Evolutionary conservation across 1,140 invertebrate species (phyloP).

Genomic region (Cepaea nemoralis): DNA sequence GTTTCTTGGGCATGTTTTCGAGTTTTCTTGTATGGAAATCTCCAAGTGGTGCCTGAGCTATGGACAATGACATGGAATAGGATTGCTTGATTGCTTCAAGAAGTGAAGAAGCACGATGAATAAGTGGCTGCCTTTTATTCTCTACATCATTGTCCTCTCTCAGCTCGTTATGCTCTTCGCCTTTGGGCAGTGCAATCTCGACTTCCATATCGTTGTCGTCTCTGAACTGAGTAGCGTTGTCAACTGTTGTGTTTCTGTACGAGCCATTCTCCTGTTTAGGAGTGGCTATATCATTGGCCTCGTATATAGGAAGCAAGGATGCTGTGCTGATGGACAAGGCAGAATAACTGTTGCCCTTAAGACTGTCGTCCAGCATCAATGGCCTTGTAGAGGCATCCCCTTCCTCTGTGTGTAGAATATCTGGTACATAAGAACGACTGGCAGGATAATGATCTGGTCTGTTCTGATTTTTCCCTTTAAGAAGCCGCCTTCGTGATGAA

Average conservation of each 20-base stretch:
- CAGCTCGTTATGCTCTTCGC: background rate
- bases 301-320: background rate
- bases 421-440: background rate
- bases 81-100: background rate
- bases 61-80: background rate
- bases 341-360: background rate
- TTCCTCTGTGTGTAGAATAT: slow-evolving; percentile 28
- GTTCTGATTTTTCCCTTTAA: background rate
- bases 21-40: slow-evolving; percentile 4
- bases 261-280: background rate
- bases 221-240: background rate
- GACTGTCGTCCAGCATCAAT: slow-evolving; percentile 9
- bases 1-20: background rate
- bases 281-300: background rate
- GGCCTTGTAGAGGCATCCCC: slow-evolving; percentile 6
- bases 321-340: background rate
- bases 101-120: background rate
- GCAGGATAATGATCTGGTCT: background rate
- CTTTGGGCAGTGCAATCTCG: background rate
- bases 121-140: background rate
- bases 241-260: background rate
- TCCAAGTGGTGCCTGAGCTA: background rate
- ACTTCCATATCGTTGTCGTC: background rate
- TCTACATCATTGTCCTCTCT: background rate
- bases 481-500: background rate